Conservation (phyloP, 2,888 invertebrate genomes). For the Pimpla rufipes region DNA sequence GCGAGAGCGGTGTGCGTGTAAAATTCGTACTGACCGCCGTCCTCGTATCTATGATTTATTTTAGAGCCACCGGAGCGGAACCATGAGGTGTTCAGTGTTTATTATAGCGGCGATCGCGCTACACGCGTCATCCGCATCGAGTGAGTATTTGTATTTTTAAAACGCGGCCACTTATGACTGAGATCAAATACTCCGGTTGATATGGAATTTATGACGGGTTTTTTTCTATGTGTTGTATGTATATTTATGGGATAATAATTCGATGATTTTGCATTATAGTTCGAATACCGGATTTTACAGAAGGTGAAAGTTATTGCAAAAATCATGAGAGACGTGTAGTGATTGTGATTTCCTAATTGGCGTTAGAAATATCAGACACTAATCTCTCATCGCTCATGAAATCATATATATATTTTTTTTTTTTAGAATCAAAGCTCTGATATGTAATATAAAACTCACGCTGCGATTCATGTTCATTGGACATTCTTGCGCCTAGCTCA, state of each 20-base stretch:
- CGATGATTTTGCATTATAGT: constrained; percentile 77
- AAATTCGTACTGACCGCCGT: constrained; percentile 23
- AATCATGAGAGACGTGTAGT: constrained; percentile 69
- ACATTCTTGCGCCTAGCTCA: constrained; percentile 41
- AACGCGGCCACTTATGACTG: constrained; percentile 15
- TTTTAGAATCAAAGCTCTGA: not conserved
- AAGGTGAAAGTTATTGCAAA: constrained; percentile 77
- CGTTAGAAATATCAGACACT: constrained; percentile 41
- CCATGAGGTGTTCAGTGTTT: constrained; percentile 79
- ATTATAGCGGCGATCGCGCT: constrained; percentile 77
- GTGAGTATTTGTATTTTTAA: constrained; percentile 76
- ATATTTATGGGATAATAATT: constrained; percentile 55
- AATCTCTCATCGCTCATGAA: constrained; percentile 46
- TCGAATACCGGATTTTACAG: constrained; percentile 76
- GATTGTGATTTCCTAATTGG: constrained; percentile 50
- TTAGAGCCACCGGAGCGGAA: constrained; percentile 70
- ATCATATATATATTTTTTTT: not conserved
- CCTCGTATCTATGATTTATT: constrained; percentile 58
- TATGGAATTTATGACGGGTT: not conserved
- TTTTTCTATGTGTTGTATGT: constrained; percentile 36
- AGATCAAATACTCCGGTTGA: constrained; percentile 46
- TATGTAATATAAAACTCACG: constrained; percentile 16
- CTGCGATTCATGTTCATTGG: constrained; percentile 51
- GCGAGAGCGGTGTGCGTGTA: not conserved
- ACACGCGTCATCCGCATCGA: constrained; percentile 77